Base-by-base conservation (phyloP, 2,888 invertebrate genomes). In the Lottia gigantea region DNA sequence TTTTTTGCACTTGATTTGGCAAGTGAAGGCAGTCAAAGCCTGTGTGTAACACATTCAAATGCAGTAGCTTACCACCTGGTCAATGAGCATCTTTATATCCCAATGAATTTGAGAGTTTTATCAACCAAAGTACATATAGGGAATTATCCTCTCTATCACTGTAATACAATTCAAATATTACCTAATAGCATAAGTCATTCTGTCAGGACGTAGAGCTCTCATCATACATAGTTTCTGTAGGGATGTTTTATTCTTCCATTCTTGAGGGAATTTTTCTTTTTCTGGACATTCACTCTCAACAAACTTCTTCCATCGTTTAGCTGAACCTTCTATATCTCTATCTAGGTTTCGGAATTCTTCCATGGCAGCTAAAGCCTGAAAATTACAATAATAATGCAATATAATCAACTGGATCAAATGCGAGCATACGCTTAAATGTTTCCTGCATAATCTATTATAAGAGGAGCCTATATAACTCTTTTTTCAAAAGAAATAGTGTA, bases 241-340 rank as follows among this genome's bases (percentile, higher is more conserved):
- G 0, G 96, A 93, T 0, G 95, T 94, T 90, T 97, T 97, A 86
- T 95, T 96, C 89, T 98, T 98, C 97, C 97, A 98, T 90, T 98
- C 98, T 72, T 97, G 97, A 0, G 98, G 98, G 88, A 98, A 95
- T 88, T 97, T 97, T 86, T 98, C 97, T 78, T 95, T 93, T 89
- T 98, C 98, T 0, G 98, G 97, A 83, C 94, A 93, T 86, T 98
- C 97, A 81, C 94, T 93, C 89, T 98, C 98, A 1, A 97, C 95
- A 82, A 97, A 92, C 89, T 97, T 97, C 89, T 97, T 97, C 98
- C 98, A 98, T 71, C 97, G 92, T 87, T 97, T 98, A n/a, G 95
- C 94, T 0, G 96, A 96, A 4, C 94, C 95, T 89, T 98, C 97
- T 80, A 98, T 97, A 87, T 98, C 97, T 74, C 97, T 92, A 87